Evolutionary conservation across 2,113 vertebrate genomes (phyloP).

Genomic region (Pygoscelis adeliae): DNA sequence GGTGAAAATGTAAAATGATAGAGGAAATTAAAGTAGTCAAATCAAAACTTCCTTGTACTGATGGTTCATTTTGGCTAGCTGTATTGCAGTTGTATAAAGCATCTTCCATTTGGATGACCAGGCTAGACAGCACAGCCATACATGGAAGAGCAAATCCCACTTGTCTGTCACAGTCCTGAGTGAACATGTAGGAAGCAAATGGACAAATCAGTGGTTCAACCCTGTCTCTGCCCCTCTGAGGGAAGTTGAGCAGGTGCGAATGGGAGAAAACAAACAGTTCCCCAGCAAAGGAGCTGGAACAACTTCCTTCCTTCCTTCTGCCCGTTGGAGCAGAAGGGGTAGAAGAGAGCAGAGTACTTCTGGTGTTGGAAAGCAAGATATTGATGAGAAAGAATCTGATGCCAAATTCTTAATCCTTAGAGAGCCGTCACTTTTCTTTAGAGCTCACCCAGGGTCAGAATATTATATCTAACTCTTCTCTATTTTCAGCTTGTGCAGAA

Average conservation of each 20-base stretch:
- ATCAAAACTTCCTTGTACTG: not conserved
- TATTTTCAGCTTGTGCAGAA: conserved; percentile 27
- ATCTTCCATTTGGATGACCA: not conserved
- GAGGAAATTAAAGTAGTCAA: not conserved
- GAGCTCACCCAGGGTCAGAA: not conserved
- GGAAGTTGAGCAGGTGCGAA: not conserved
- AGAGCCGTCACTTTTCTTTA: not conserved
- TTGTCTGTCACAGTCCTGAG: not conserved
- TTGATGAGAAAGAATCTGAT: not conserved
- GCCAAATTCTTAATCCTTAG: not conserved
- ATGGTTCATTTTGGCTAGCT: not conserved
- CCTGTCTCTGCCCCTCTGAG: not conserved
- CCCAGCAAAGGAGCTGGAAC: not conserved
- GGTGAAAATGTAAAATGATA: not conserved
- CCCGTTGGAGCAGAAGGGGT: not conserved
- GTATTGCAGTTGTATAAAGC: not conserved
- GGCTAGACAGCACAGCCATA: not conserved
- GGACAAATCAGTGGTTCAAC: not conserved
- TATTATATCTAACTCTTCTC: not conserved
- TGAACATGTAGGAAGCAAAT: not conserved
- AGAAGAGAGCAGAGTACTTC: not conserved
- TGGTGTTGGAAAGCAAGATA: not conserved
- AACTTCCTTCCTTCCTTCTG: not conserved
- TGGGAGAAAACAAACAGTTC: not conserved
- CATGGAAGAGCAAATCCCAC: not conserved